Evolutionary conservation across 2,888 invertebrate genomes (phyloP), one percentile per base, ranked within the genome.

Genomic region (Pinctada fucata): DNA sequence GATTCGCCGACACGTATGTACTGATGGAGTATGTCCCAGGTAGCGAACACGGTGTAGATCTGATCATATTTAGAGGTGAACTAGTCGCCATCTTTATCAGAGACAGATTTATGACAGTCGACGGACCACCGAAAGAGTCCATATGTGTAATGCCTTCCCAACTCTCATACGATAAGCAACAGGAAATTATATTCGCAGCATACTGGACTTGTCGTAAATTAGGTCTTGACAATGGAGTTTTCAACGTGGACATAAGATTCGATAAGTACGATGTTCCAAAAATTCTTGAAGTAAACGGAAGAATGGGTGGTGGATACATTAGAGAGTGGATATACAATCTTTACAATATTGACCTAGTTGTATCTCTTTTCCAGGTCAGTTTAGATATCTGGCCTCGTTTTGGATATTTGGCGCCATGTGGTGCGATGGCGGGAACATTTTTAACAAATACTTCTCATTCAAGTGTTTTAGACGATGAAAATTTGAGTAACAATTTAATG

Each of bases 191-290:
- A 13, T n/a, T 10, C n/a, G 75, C 75, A 31, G 75, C 69, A 2
- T 51, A 16, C 31, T 45, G 16, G 69, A 68, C 52, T 58, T 75
- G 75, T 69, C 2, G 45, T 6, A 50, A 13, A 58, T 63, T 75
- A 45, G 75, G 75, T 10, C 71, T 80, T 10, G 78, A 74, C 13
- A 80, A 72, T 58, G 82, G 82, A 0, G 75, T 75, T n/a, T 80
- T 82, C 49, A 78, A 82, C 74, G 78, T 78, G 10, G 82, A 82
- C 45, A 10, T 82, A 65, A 80, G 58, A 65, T 68, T 80, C 78
- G 78, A 79, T 8, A n/a, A 16, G 58, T 31, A 31, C 31, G 47
- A 50, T 3, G 82, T 79, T 16, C 82, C 82, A 13, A 82, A 79
- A 64, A 68, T 82, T 10, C 10, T 79, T 31, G 82, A 82, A 47